Conservation (phyloP, 1,140 invertebrate species). For the Teleopsis dalmanni region DNA sequence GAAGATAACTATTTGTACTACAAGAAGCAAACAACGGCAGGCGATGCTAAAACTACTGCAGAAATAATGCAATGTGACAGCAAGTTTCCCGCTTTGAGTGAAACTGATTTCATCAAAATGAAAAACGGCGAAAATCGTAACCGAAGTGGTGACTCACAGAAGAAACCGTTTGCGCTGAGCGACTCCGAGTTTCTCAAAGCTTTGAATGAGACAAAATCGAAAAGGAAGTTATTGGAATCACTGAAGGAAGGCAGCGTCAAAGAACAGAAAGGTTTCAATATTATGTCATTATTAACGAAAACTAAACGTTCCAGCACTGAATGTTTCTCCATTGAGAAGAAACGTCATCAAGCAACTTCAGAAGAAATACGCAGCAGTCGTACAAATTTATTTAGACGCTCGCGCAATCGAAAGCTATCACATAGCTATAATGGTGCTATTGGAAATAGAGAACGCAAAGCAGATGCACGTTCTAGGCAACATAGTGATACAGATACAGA, state of each 20-base stretch:
- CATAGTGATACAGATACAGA: slow-evolving; percentile 39
- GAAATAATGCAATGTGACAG: background rate
- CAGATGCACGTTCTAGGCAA: slow-evolving; percentile 28
- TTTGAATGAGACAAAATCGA: slow-evolving; percentile 19
- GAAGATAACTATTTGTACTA: slow-evolving; percentile 43
- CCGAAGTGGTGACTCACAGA: slow-evolving; percentile 11
- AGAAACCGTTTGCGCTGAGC: slow-evolving; percentile 31
- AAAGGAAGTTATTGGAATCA: slow-evolving; percentile 13
- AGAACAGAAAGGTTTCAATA: slow-evolving; percentile 25
- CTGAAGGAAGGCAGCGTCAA: slow-evolving; percentile 10
- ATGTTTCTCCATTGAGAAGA: slow-evolving; percentile 35
- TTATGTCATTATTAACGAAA: slow-evolving; percentile 30
- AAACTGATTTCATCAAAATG: slow-evolving; percentile 39
- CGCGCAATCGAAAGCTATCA: slow-evolving; percentile 37
- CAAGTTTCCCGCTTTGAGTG: slow-evolving; percentile 34
- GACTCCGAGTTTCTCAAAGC: slow-evolving; percentile 39
- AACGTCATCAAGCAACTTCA: slow-evolving; percentile 33
- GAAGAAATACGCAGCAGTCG: slow-evolving; percentile 25
- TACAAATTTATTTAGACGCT: slow-evolving; percentile 27
- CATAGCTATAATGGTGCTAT: slow-evolving; percentile 38
- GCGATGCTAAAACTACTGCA: background rate
- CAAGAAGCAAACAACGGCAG: slow-evolving; percentile 25
- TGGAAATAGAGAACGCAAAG: slow-evolving; percentile 25
- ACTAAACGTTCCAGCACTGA: slow-evolving; percentile 38
- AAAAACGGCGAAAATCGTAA: slow-evolving; percentile 19